Base-by-base conservation (phyloP, 2,797 vertebrate genomes). In the Dermochelys coriacea region DNA sequence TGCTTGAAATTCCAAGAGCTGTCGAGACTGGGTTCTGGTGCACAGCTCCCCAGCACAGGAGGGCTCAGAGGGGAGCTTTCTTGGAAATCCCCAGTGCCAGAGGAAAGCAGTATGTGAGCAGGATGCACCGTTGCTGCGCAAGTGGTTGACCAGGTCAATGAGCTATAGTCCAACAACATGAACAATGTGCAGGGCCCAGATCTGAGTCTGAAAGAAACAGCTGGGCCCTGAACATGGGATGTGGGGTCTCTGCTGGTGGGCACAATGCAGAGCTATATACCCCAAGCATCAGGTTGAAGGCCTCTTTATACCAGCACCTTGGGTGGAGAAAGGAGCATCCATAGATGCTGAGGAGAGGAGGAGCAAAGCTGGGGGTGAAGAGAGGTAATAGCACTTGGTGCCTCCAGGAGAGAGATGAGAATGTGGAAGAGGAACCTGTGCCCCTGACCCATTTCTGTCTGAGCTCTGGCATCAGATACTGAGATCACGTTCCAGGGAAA, bases 1-100 rank as follows among this genome's bases (percentile, higher is more conserved):
- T 92, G 87, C 47, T 86, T 89, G 59, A 80, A 88, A 89, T 93
- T 85, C 88, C 93, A 82, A 89, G 57, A 59, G 80, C 14, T 31
- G 55, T 82, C 31, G 57, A 85, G 75, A 85, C 93, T 89, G 87
- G 41, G 87, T 82, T 23, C 87, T 74, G 78, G 78, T 85, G 91
- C 87, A 91, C 55, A 59, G 88, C 74, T 80, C 84, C 64, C 91
- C 86, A 68, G 88, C 80, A 50, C 68, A 74, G 74, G 29, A 47
- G 83, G 84, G 59, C 52, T 64, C 15, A 47, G 77, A 27, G 23
- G 27, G 45, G 59, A 50, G 81, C 61, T 41, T 71, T 61, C 6
- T 49, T 19, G 25, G 82, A 45, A 59, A 59, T 49, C 55, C 21
- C 11, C 54, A 82, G 45, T 61, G 29, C 41, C 55, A 61, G 41